Evolutionary conservation across 2,888 invertebrate genomes (phyloP), one percentile per base, ranked within the genome.

Genomic region (Andricus curvator): DNA sequence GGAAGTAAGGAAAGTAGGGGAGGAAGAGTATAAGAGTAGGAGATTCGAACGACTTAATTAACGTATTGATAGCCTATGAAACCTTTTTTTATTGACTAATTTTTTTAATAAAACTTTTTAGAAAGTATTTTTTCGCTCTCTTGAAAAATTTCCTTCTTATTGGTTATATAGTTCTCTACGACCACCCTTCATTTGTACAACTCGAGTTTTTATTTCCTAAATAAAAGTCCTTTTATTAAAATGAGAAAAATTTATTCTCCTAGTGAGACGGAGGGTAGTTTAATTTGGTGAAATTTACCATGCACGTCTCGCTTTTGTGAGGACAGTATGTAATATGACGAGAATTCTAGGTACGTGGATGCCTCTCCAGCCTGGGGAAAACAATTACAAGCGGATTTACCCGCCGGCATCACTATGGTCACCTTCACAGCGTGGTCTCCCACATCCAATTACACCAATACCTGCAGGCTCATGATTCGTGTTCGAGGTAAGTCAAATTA

Each of bases 291-390:
- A 8, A 74, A 74, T 74, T 51, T 74, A 74, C n/a, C 20, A 48
- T 51, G 20, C 51, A 20, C n/a, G 29, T 74, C 51, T 74, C 56
- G 33, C 56, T 74, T 33, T n/a, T 74, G 29, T 41, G 29, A 20
- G 8, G 25, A 41, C 48, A 65, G 25, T 77, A 22, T 77, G 62
- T 77, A 64, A 77, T 62, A 20, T 64, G 41, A 65, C 4, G 41
- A 29, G 62, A 64, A 82, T 90, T 90, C 76, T 83, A 95, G 95
- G 85, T 94, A 94, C 86, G 94, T 96, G 51, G 94, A 94, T 48
- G 94, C 95, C 0, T 93, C 93, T 68, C 96, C 96, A 4, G 84
- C 93, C 4, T 96, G 96, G 96, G 95, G 94, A 0, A 95, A 94
- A 85, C 93, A 94, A 82, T 92, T 96, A 82, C 94, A 94, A 84